Evolutionary conservation across 2,888 invertebrate species (phyloP), one percentile per base, ranked within the genome.

Genomic region (Nebria salina): DNA sequence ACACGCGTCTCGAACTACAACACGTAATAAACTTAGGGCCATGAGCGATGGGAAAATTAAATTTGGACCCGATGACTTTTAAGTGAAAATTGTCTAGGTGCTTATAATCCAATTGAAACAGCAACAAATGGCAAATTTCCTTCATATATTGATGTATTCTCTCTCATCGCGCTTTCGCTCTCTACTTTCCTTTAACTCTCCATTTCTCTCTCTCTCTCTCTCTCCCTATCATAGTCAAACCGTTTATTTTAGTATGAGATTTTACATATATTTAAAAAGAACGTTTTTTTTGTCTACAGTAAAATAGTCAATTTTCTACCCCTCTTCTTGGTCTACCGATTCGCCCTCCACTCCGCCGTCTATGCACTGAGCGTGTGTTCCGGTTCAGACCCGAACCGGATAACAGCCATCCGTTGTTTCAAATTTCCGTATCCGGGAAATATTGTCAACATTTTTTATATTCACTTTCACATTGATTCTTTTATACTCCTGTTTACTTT

Each of bases 341-440:
- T 26, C 70, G 13, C 70, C 66, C 66, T 13, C 13, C 34, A 11
- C 20, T 20, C 26, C 9, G 70, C 13, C 70, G 70, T 26, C 54
- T 11, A 54, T 54, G 54, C 54, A 54, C 54, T 54, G 54, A 54
- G 54, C 54, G 54, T 54, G 54, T 54, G 54, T 54, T 70, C 26
- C 70, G n/a, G 34, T 25, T 70, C 70, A 70, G 34, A 15, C 54
- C 8, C 54, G 54, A 54, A 42, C 73, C 73, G 75, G 68, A 65
- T 68, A 72, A 80, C 80, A 80, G 70, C 80, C 73, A 80, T 80
- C 75, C 75, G 75, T 68, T 75, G 75, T 80, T 80, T 80, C 80
- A 75, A 75, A 75, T 80, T 80, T 75, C 80, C 80, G 75, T 75
- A 80, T 80, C 80, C 80, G 75, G 80, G 43, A 75, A 80, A 80